Evolutionary conservation across 1,140 invertebrate species (phyloP), one percentile per base, ranked within the genome.

Genomic region (Cotesia chilonis): DNA sequence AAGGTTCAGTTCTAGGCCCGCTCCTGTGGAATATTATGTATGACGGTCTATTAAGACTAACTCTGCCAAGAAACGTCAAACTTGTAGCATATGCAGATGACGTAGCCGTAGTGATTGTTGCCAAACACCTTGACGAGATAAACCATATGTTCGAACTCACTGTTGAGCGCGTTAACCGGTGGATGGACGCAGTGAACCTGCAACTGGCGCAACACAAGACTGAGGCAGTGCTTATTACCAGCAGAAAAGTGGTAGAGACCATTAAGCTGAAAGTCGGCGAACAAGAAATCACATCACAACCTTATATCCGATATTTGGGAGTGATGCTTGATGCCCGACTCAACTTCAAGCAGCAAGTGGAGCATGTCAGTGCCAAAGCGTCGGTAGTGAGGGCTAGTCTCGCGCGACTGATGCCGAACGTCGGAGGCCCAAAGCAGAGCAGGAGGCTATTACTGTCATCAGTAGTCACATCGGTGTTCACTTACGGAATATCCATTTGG

Each of bases 311-410:
- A 52, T 72, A 72, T 59, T 10, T 68, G 54, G 63, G 71, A 67
- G 71, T 67, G 63, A 67, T 72, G 38, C 52, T 72, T 14, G 65
- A 72, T 72, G 65, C 65, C 9, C 36, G 71, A 35, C 55, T 72
- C 12, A 72, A 68, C 59, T 68, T 68, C 38, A 68, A 72, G 38
- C 55, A 52, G 60, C 65, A 73, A 28, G 66, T 60, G 6, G 57
- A 61, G 14, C 28, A 68, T 10, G 64, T 73, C 2, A 61, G 38
- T 38, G 20, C 14, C 41, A 73, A 73, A 20, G 71, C 71, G 10
- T 68, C 65, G 52, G 71, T 14, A 52, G 57, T 73, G 4, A 37
- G 17, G 1, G 1, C 0, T 1, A 17, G 17, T 17, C 17, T 17
- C 0, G 17, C 17, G 1, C 17, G 17, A 17, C 17, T 17, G 17